phyloP scores from a whole-genome alignment of 2,113 vertebrate genomes.

The Macquaria ambigua region DNA sequence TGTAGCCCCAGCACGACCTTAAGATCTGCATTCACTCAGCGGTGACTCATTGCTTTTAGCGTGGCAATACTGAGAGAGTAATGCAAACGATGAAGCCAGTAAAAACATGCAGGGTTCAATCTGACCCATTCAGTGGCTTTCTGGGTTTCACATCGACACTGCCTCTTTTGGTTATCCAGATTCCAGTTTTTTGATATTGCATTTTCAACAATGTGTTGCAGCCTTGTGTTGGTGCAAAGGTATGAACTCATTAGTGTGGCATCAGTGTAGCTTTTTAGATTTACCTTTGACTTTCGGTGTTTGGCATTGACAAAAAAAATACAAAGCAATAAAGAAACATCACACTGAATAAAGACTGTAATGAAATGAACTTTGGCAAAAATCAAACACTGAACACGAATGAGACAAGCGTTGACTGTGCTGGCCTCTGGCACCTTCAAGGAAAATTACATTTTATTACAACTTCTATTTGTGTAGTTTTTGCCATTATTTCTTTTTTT shows the following conservation, averaged over 20 bases:
- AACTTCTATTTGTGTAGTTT: neutral
- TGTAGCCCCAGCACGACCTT: constrained; percentile 19
- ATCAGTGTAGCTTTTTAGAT: neutral
- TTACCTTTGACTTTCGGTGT: neutral
- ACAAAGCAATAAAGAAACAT: neutral
- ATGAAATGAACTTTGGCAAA: neutral
- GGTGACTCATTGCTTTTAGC: constrained; percentile 22
- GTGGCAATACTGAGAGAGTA: constrained; percentile 3
- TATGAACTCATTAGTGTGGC: neutral
- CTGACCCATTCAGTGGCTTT: neutral
- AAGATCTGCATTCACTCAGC: constrained; percentile 39
- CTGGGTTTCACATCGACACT: neutral
- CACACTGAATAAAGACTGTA: neutral
- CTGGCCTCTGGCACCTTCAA: neutral
- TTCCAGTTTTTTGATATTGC: neutral
- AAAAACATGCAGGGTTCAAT: constrained; percentile 14
- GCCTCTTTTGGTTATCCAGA: neutral
- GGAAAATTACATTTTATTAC: neutral
- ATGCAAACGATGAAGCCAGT: constrained; percentile 4
- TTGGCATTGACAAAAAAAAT: neutral
- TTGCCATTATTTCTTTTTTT: too few relatives aligned
- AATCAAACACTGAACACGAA: neutral
- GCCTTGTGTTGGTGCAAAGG: neutral
- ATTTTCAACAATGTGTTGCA: neutral
- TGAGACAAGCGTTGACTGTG: too few relatives aligned